Evolutionary conservation across 2,113 vertebrate genomes (phyloP).

Genomic region (Neotoma lepida): DNA sequence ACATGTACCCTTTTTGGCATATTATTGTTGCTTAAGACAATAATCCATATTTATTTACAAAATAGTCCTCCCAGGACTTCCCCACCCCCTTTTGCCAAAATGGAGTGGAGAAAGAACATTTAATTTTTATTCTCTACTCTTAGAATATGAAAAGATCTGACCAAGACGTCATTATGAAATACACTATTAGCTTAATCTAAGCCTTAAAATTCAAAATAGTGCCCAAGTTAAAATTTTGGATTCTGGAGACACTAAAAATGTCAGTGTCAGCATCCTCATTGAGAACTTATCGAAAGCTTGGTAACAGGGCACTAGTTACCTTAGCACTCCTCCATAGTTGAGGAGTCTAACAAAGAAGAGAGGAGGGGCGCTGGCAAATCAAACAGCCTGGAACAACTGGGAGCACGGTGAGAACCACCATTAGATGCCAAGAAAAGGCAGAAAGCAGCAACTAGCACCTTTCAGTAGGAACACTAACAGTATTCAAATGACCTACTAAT

Average conservation of each 20-base stretch:
- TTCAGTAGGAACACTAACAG: conserved; percentile 16
- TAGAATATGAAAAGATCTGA: conserved; percentile 47
- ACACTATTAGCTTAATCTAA: neutral
- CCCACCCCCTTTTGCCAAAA: neutral
- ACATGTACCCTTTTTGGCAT: neutral
- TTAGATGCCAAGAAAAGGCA: neutral
- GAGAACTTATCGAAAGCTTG: conserved; percentile 5
- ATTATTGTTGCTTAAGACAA: conserved; percentile 42
- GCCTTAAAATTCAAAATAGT: conserved; percentile 27
- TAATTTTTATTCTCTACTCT: conserved; percentile 30
- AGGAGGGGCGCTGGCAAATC: neutral
- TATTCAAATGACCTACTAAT: conserved; percentile 13
- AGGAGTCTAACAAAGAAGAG: neutral
- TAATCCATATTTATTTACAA: conserved; percentile 50
- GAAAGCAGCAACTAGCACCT: neutral
- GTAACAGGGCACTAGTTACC: neutral
- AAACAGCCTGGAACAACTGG: conserved; percentile 8
- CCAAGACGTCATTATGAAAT: neutral
- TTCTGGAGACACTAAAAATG: conserved; percentile 47
- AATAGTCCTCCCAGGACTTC: neutral
- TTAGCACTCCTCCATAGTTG: conserved; percentile 23
- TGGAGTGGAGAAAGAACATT: conserved; percentile 16
- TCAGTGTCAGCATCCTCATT: neutral
- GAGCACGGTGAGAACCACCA: neutral
- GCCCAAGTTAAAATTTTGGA: neutral